These are phyloP conservation scores for Rousettus madagascariensis DNA, from an alignment of 2,797 vertebrate species.

Conservation along the genomic window DNA sequence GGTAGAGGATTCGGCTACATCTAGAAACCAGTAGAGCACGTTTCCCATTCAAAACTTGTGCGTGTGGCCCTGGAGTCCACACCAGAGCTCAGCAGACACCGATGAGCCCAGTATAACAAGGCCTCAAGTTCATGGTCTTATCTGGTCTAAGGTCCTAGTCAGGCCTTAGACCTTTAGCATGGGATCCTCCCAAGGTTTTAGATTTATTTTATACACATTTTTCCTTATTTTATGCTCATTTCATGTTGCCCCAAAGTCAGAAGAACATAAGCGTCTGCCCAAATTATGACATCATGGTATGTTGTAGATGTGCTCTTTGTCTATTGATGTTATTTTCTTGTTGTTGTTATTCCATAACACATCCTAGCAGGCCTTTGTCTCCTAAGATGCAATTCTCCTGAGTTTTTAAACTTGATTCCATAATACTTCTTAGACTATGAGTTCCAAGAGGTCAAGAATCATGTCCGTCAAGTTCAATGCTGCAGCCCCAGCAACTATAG, in stretches of 20 bases:
- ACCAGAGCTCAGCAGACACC: background rate
- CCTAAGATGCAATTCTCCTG: background rate
- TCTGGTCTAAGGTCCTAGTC: background rate
- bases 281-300: background rate
- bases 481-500: background rate
- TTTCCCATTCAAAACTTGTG: background rate
- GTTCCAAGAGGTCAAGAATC: background rate
- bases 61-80: background rate
- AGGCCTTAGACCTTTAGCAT: background rate
- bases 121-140: background rate
- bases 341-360: background rate
- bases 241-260: background rate
- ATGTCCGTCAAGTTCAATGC: background rate
- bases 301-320: background rate
- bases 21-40: background rate
- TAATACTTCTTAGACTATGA: background rate
- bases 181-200: background rate
- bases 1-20: background rate
- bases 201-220: background rate
- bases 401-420: background rate
- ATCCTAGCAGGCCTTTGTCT: background rate
- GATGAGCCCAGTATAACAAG: background rate
- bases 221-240: constrained; percentile 7
- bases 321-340: background rate
- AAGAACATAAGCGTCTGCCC: background rate